phyloP scores from a whole-genome alignment of 2,113 vertebrate genomes.

The Antidorcas marsupialis region DNA sequence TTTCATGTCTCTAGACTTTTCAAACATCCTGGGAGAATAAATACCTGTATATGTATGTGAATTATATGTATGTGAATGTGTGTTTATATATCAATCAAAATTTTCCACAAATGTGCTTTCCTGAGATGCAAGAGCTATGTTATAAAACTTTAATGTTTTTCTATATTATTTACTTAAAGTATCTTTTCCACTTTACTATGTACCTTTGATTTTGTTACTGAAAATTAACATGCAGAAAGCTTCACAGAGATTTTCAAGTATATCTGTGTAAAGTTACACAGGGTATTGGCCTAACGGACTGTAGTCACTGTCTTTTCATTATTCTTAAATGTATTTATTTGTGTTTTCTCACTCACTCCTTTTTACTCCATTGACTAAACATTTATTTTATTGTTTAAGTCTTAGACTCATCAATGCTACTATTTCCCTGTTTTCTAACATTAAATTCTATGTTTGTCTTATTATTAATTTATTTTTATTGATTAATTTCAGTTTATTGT shows the following conservation, averaged over 20 bases:
- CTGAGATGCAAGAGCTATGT: not conserved
- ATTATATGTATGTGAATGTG: not conserved
- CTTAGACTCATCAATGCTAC: not conserved
- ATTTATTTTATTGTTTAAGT: not conserved
- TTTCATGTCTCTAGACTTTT: not conserved
- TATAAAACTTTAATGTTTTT: not conserved
- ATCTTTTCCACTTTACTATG: not conserved
- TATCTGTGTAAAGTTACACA: not conserved
- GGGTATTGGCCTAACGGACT: not conserved
- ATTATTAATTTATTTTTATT: not conserved
- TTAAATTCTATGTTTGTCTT: not conserved
- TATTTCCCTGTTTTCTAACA: not conserved
- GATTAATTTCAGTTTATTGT: not conserved
- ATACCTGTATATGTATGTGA: not conserved
- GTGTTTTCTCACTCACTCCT: not conserved
- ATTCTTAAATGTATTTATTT: not conserved
- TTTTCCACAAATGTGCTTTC: not conserved
- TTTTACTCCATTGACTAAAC: not conserved
- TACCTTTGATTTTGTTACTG: not conserved
- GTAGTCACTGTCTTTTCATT: not conserved
- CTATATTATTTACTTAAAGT: not conserved
- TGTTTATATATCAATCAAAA: not conserved
- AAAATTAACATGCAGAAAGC: not conserved
- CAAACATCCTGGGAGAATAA: not conserved
- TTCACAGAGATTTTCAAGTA: not conserved